phyloP scores from a whole-genome alignment of 2,113 vertebrate genomes.

The Gadus macrocephalus region DNA sequence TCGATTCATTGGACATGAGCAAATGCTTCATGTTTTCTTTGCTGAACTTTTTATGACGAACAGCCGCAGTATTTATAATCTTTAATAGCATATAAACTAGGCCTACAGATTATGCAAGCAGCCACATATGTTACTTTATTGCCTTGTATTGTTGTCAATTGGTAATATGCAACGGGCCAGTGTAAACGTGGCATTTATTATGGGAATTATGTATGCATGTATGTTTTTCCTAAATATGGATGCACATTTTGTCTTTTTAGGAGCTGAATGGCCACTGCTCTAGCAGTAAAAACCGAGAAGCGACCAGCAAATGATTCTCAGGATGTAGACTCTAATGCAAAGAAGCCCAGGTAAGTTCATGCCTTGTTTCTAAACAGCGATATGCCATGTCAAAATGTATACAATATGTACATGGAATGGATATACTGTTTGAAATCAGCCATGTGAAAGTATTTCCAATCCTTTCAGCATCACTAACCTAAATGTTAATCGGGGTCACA shows the following conservation, averaged over 20 bases:
- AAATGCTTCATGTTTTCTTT: too few species aligned
- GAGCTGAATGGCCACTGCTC: constrained; percentile 89
- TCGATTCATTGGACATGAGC: too few species aligned
- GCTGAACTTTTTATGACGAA: too few species aligned
- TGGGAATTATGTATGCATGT: too few species aligned
- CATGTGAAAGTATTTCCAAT: not conserved
- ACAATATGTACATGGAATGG: not conserved
- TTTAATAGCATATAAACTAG: too few species aligned
- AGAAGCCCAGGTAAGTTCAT: constrained; percentile 85
- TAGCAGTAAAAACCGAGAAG: constrained; percentile 79
- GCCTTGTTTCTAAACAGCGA: too few species aligned
- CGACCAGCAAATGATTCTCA: constrained; percentile 73
- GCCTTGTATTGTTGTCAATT: too few species aligned
- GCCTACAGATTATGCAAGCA: too few species aligned
- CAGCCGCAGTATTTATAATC: too few species aligned
- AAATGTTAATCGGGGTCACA: constrained; percentile 6
- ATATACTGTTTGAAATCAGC: not conserved
- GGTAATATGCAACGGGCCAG: too few species aligned
- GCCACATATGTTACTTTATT: too few species aligned
- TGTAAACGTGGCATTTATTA: too few species aligned
- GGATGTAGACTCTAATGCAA: constrained; percentile 82
- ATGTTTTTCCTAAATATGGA: not conserved
- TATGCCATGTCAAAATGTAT: not conserved
- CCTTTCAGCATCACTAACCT: not conserved
- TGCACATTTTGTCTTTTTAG: constrained; percentile 56